Conservation (phyloP, 2,888 invertebrate species). For the Proisotoma minuta region DNA sequence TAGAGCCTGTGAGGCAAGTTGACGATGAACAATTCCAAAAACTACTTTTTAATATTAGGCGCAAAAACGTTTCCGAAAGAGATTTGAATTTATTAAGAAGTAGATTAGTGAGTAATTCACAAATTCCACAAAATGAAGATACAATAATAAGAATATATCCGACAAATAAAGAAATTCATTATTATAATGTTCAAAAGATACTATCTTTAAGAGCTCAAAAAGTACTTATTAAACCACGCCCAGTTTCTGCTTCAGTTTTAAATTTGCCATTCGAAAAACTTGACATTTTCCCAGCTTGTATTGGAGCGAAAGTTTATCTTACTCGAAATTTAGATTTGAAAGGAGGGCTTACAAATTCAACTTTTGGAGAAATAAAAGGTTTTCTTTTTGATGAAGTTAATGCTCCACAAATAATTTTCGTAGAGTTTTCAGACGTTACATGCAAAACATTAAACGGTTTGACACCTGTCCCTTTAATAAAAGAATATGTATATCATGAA, state of each 20-base stretch:
- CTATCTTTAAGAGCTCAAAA: not conserved
- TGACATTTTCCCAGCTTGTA: not conserved
- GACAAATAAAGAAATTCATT: not conserved
- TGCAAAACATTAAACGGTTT: not conserved
- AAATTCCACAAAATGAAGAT: too few species aligned
- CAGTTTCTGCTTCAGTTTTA: too few species aligned
- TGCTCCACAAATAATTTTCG: not conserved
- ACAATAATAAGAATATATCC: not conserved
- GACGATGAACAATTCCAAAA: not conserved
- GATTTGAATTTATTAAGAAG: too few species aligned
- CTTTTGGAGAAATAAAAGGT: not conserved
- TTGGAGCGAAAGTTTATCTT: not conserved
- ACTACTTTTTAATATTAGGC: not conserved
- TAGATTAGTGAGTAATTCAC: too few species aligned
- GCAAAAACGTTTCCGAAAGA: not conserved
- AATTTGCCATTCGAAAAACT: not conserved
- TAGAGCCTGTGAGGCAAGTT: not conserved
- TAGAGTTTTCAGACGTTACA: not conserved
- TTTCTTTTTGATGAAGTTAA: not conserved
- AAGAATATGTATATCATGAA: not conserved
- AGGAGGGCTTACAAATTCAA: not conserved
- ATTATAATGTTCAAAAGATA: not conserved
- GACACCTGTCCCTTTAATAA: not conserved
- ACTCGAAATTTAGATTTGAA: not conserved
- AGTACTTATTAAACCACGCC: not conserved